Evolutionary conservation across 1,140 invertebrate species (phyloP), one percentile per base, ranked within the genome.

Genomic region (Drosophila malerkotliana): DNA sequence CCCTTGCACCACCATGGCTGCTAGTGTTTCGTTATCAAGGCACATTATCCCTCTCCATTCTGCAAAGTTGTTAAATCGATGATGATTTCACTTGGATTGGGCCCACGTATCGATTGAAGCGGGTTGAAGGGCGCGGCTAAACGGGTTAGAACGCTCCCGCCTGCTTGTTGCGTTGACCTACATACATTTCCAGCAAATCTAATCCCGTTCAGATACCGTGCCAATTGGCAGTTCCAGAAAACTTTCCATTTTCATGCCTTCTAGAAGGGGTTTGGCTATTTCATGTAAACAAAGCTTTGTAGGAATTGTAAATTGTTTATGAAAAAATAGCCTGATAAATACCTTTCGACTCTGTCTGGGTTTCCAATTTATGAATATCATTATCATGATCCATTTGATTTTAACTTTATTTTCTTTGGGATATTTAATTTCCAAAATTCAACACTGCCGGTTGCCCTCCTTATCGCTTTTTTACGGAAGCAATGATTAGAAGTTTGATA

Each of bases 51-150:
- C 52, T 32, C 21, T 57, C 58, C 8, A 44, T 58, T 39, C 66
- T 37, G 34, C 34, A 37, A 37, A 18, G 26, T 73, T 85, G 81
- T 85, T 85, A 59, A 87, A 81, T 85, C 82, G 66, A 85, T 85
- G 82, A 75, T 68, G 82, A 75, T 68, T 78, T 78, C 69, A 81
- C 67, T 72, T 75, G 67, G 47, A 47, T 21, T 34, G 73, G 69
- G 66, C 52, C 61, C 56, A 52, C 34, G 64, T 83, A 83, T 85
- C 68, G 78, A 87, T 80, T 77, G 77, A 34, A 56, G 67, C 28
- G 41, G 58, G 55, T 71, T 77, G 69, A 78, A 85, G 74, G 82
- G 82, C 78, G 78, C 82, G 82, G 82, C 71, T 85, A 56, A 41
- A 51, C 12, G 39, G 34, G 52, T 48, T 57, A 37, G 21, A 54